phyloP scores from a whole-genome alignment of 2,888 invertebrate species.

The Stenichneumon culpator region DNA sequence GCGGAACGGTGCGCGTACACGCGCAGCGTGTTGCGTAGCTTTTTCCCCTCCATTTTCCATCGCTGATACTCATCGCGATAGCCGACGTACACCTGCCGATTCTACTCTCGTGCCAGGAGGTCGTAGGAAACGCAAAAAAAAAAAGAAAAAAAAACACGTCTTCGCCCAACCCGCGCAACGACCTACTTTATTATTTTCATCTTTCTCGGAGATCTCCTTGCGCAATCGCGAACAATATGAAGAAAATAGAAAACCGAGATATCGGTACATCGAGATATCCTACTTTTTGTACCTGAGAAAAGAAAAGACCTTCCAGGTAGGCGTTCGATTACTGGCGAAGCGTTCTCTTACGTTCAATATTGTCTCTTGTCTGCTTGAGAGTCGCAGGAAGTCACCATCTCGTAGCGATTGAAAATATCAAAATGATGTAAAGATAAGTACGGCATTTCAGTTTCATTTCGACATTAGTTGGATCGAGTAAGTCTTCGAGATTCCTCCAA shows the following conservation, averaged over 20 bases:
- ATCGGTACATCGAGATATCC: background rate
- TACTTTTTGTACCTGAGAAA: background rate
- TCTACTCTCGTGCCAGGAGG: constrained; percentile 37
- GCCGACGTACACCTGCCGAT: constrained; percentile 12
- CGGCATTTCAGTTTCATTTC: no score
- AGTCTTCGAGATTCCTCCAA: no score
- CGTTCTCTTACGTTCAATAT: no score
- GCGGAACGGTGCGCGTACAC: constrained; percentile 48
- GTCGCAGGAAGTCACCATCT: no score
- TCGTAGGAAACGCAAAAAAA: constrained; percentile 65
- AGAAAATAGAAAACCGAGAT: constrained; percentile 43
- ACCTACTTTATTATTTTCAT: constrained; percentile 55
- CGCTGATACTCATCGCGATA: constrained; percentile 24
- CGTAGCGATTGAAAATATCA: no score
- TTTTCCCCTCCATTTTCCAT: constrained; percentile 41
- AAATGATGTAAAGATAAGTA: no score
- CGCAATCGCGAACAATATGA: constrained; percentile 47
- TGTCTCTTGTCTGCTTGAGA: no score
- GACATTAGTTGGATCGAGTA: no score
- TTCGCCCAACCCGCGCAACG: constrained; percentile 43
- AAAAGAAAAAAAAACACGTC: background rate
- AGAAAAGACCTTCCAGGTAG: no score
- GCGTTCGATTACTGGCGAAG: no score
- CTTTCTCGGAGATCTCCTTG: constrained; percentile 53
- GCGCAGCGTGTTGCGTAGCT: constrained; percentile 46